Evolutionary conservation across 1,140 invertebrate species (phyloP), one percentile per base, ranked within the genome.

Genomic region (Drosophila erecta): DNA sequence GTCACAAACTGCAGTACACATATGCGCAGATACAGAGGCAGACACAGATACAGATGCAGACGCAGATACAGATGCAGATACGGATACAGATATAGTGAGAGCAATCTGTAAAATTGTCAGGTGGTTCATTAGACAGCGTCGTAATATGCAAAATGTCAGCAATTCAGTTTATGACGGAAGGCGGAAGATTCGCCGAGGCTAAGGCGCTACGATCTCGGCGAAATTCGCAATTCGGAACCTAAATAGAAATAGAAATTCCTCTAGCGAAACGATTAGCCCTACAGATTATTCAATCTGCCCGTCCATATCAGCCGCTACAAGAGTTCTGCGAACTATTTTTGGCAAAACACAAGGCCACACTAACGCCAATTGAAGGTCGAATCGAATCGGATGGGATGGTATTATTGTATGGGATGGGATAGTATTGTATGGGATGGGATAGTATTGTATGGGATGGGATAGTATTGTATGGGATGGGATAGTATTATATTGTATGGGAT

Each of bases 281-380:
- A 6, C 11, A 12, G 50, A 70, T 69, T 70, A 69, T 70, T 70
- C 33, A 70, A 70, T 57, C 17, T 46, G 17, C 4, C 54, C 2
- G 33, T 17, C 38, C 53, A 56, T 56, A 41, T 33, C 53, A 35
- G 46, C 20, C 10, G 17, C 38, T 14, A 35, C 15, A 44, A 46
- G 55, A 55, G 55, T 69, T 76, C 22, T 24, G 49, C n/a, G 37
- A 71, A 77, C 64, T 70, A 64, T 65, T 77, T 71, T 71, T 77
- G 65, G 41, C 65, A 65, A 69, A 35, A 35, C 17, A 24, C 51
- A 20, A 22, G 17, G 10, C 0, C 1, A 22, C 33, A n/a, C 15
- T 20, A 17, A 53, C 57, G 50, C 40, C 57, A 56, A 40, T 79
- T 67, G 77, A 80, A 70, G 77, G 77, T 79, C 76, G 14, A 2